phyloP scores from a whole-genome alignment of 2,888 invertebrate species.

The Eudasyphora cyanicolor region DNA sequence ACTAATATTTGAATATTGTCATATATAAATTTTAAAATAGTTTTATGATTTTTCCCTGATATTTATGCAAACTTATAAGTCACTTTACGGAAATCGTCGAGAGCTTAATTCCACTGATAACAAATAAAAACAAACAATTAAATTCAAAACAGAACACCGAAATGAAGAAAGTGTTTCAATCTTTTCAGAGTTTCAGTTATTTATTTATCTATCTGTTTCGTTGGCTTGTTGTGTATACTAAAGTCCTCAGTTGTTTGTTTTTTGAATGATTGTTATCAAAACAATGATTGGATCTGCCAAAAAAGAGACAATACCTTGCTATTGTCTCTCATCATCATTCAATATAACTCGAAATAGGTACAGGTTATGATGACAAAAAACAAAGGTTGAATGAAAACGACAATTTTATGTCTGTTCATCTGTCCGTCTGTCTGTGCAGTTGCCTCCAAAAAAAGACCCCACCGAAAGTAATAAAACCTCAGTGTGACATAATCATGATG shows the following conservation, averaged over 20 bases:
- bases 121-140: not conserved
- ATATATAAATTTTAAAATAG: too few species aligned
- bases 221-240: too few species aligned
- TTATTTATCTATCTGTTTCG: not conserved
- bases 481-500: not conserved
- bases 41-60: too few species aligned
- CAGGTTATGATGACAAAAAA: conserved; percentile 29
- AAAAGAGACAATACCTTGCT: not conserved
- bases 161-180: conserved; percentile 26
- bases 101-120: not conserved
- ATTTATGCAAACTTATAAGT: too few species aligned
- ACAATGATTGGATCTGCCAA: not conserved
- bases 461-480: not conserved
- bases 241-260: too few species aligned
- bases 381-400: conserved; percentile 23
- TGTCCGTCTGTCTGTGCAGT: too few species aligned
- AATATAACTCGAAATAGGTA: not conserved
- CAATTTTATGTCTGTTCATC: not conserved
- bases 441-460: not conserved
- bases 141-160: not conserved
- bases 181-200: not conserved
- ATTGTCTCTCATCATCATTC: not conserved
- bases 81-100: too few species aligned
- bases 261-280: conserved; percentile 8
- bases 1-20: too few species aligned